A percentile compares a stretch with the other conserved stretches of the same genome.
Conservation (phyloP, 2,113 vertebrate species). For the Malurus melanocephalus region DNA sequence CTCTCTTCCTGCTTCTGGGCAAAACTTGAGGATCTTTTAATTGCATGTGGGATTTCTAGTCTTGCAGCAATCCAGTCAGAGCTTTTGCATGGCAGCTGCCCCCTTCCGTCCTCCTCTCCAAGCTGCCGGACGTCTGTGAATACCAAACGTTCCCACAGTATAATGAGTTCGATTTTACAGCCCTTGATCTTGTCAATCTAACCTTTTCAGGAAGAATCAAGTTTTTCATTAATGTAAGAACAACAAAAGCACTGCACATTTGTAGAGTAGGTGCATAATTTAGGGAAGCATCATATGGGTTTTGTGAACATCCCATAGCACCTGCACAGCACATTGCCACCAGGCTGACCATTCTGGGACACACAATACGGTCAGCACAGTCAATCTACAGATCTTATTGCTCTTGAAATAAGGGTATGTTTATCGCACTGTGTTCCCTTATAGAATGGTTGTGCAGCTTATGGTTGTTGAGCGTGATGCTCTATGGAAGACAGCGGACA, state of each 20-base stretch:
- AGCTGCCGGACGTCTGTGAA: background rate
- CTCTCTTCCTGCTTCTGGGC: background rate
- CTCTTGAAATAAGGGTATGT: background rate
- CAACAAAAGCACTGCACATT: background rate
- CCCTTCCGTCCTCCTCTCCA: background rate
- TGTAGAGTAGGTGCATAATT: background rate
- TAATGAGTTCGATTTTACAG: background rate
- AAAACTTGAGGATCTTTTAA: background rate
- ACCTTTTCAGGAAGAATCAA: background rate
- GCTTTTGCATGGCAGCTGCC: background rate
- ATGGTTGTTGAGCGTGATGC: background rate
- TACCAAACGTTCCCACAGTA: background rate
- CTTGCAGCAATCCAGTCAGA: background rate
- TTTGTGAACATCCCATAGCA: background rate
- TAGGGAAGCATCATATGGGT: background rate
- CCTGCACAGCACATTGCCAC: background rate
- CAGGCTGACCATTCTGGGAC: background rate
- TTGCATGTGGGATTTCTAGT: background rate
- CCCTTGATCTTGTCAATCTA: slow-evolving; percentile 1
- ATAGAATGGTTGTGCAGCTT: background rate
- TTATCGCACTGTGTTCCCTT: background rate
- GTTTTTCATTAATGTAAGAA: background rate
- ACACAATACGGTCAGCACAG: background rate
- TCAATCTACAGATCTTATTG: background rate
- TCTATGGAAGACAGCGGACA: background rate